These are phyloP conservation scores for Mesocricetus auratus DNA, from an alignment of 2,113 vertebrate genomes.

Conservation along the genomic window DNA sequence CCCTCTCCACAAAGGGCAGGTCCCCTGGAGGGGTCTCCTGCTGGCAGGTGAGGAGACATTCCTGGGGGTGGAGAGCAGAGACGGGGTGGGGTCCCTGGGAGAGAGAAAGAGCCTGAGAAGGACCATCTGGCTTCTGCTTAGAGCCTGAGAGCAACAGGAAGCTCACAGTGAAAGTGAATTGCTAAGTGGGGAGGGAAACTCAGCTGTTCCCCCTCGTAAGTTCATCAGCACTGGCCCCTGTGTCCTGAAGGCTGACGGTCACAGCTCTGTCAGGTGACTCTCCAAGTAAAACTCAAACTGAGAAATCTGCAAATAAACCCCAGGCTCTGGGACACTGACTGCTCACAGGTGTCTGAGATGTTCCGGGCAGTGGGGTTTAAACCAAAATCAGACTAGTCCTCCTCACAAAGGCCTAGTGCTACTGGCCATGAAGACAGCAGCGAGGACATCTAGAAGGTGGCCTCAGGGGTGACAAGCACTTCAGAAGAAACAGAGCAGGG, in stretches of 20 bases:
- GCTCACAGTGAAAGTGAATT: background rate
- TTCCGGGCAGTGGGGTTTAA: background rate
- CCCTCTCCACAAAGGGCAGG: accelerated
- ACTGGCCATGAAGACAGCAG: background rate
- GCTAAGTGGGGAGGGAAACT: too few species aligned
- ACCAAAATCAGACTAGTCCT: background rate
- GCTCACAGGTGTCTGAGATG: background rate
- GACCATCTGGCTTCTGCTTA: background rate
- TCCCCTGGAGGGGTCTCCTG: background rate
- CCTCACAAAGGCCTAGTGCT: accelerated
- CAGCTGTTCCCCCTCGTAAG: accelerated
- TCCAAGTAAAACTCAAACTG: background rate
- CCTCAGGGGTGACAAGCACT: background rate
- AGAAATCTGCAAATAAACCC: accelerated
- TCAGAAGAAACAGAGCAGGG: background rate
- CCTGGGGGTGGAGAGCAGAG: background rate
- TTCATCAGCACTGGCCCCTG: background rate
- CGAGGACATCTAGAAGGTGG: background rate
- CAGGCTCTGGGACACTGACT: background rate
- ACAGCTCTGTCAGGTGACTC: background rate
- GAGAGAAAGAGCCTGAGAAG: background rate
- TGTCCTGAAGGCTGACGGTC: background rate
- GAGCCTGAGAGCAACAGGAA: background rate
- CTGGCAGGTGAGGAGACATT: background rate
- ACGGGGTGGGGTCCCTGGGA: background rate